Evolutionary conservation across 2,113 vertebrate genomes (phyloP).

Genomic region (Elephas maximus): DNA sequence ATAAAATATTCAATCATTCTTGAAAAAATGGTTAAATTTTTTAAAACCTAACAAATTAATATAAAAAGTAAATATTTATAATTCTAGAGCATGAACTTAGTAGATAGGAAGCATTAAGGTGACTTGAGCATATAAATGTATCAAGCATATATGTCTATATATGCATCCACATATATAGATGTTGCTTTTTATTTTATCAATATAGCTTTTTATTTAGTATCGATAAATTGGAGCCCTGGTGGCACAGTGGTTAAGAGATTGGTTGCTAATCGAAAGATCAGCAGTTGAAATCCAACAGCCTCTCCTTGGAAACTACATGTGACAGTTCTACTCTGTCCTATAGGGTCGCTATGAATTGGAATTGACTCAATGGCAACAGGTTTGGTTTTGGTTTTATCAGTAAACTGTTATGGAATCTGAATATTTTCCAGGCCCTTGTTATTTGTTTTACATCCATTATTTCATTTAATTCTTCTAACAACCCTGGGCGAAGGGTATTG

Average conservation of each 20-base stretch:
- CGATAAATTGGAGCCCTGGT: too few relatives aligned
- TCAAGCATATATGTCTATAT: background rate
- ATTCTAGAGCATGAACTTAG: background rate
- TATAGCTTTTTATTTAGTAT: background rate
- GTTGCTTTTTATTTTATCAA: too few relatives aligned
- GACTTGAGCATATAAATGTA: background rate
- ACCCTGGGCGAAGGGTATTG: background rate
- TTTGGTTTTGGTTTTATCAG: too few relatives aligned
- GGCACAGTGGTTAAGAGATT: too few relatives aligned
- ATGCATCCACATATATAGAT: too few relatives aligned
- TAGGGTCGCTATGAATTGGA: too few relatives aligned
- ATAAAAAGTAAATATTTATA: background rate
- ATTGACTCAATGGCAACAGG: too few relatives aligned
- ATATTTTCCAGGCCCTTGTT: background rate
- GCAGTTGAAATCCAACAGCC: too few relatives aligned
- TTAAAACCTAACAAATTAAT: background rate
- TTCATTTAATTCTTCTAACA: slow-evolving; percentile 9
- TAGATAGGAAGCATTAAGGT: background rate
- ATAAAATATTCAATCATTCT: background rate
- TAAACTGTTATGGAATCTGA: background rate
- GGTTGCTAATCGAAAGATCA: too few relatives aligned
- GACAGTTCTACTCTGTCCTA: too few relatives aligned
- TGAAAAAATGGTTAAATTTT: slow-evolving; percentile 13
- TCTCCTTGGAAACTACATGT: too few relatives aligned
- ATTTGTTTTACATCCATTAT: background rate